phyloP scores from a whole-genome alignment of 2,797 vertebrate genomes.

The Acridotheres tristis region DNA sequence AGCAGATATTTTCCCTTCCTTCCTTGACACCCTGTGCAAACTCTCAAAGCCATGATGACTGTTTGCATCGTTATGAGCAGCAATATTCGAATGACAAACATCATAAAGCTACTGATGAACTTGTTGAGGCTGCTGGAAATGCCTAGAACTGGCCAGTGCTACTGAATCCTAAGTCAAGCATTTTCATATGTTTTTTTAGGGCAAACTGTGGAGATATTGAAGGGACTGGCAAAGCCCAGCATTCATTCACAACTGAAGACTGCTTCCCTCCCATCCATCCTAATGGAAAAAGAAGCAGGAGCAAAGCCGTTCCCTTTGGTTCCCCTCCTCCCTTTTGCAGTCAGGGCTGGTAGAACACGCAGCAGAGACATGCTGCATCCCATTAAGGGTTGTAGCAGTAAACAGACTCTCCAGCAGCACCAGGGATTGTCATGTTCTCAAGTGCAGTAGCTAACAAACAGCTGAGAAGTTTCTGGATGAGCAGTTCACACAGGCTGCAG shows the following conservation, averaged over 20 bases:
- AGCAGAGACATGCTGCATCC: conserved; percentile 8
- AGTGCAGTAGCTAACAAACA: conserved; percentile 13
- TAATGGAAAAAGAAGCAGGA: neutral
- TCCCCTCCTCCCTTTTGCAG: neutral
- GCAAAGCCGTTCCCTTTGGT: neutral
- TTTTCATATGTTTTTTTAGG: neutral
- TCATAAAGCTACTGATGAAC: neutral
- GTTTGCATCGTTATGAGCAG: neutral
- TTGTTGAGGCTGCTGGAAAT: neutral
- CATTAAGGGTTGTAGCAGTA: conserved; percentile 3
- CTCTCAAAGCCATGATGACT: neutral
- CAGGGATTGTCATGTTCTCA: conserved; percentile 38
- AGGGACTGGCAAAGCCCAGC: neutral
- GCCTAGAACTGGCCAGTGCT: neutral
- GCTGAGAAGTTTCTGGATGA: conserved; percentile 45
- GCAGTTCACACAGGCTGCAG: conserved; percentile 2
- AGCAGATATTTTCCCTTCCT: neutral
- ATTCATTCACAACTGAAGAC: neutral
- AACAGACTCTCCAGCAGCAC: conserved; percentile 46
- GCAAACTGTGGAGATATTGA: neutral
- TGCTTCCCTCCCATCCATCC: neutral
- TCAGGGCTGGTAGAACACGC: neutral
- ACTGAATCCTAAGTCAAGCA: neutral
- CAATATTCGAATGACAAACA: neutral
- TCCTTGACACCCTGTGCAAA: neutral